Evolutionary conservation across 1,140 invertebrate genomes (phyloP), one percentile per base, ranked within the genome.

Genomic region (Drosophila kanapiae): DNA sequence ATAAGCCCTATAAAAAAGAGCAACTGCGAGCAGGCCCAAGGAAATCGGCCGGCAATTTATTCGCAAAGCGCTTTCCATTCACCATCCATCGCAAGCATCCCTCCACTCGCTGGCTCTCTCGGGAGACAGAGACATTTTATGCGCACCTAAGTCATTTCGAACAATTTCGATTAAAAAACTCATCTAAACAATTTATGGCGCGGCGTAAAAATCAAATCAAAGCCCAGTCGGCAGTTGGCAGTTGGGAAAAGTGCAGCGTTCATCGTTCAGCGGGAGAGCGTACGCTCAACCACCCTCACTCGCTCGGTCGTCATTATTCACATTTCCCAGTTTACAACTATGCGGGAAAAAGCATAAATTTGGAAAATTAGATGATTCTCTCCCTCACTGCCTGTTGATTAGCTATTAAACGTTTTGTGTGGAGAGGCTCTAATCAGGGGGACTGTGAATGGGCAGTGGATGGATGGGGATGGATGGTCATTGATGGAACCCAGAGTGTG

Each of bases 141-240:
- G 84, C 90, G 74, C 80, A 91, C 90, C 90, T 91, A 91, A 92
- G 87, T 84, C 91, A 92, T 92, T 92, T 81, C 86, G 79, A 92
- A 91, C 87, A 91, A 91, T 92, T 92, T 92, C 91, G 91, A 92
- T 92, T 92, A 92, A 92, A 92, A 92, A 92, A 92, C 91, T 92
- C 91, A 92, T 92, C 91, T 92, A 92, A 92, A 92, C 91, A 92
- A 92, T 92, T 92, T 92, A 92, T 92, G 86, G 75, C 81, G 78
- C 60, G 79, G 75, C 86, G 91, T 92, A 92, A 92, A 92, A 91
- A 92, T 92, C 82, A 91, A 92, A 92, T 92, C 91, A 92, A 91
- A 92, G 84, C 78, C 74, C 65, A 49, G 56, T 10, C 35, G 69
- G 13, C 14, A 31, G 37, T 23, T 49, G 47, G 58, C 40, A 51